Evolutionary conservation across 2,888 invertebrate species (phyloP).

Genomic region (Drosophila ezoana): DNA sequence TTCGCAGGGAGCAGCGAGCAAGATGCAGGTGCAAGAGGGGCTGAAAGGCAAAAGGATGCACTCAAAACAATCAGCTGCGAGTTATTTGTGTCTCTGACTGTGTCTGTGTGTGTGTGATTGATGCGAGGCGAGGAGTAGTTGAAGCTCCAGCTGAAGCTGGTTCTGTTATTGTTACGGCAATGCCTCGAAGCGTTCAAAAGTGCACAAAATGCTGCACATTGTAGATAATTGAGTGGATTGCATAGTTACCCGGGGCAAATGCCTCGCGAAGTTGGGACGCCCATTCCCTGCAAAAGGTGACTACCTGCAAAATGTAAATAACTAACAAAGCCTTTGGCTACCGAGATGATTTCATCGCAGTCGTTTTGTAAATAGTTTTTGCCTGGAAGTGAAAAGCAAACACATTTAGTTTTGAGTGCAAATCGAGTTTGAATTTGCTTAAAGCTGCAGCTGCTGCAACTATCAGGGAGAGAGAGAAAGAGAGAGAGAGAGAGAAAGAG

Average conservation of each 20-base stretch:
- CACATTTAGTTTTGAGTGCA: constrained; percentile 76
- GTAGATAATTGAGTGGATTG: constrained; percentile 61
- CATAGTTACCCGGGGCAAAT: constrained; percentile 33
- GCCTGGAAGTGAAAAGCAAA: constrained; percentile 72
- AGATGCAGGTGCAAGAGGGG: not conserved
- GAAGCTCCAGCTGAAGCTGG: constrained; percentile 14
- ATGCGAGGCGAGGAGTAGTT: constrained; percentile 34
- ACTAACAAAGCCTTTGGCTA: constrained; percentile 60
- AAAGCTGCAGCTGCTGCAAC: constrained; percentile 51
- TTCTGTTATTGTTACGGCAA: constrained; percentile 34
- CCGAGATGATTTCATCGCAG: constrained; percentile 16
- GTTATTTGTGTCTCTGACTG: constrained; percentile 41
- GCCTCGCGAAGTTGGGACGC: not conserved
- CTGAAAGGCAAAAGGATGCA: constrained; percentile 13
- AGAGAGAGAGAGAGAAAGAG: not conserved
- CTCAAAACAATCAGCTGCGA: constrained; percentile 60
- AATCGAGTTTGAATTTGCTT: constrained; percentile 75
- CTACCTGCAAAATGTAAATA: constrained; percentile 62
- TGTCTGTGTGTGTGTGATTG: constrained; percentile 37
- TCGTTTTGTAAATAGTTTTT: constrained; percentile 68
- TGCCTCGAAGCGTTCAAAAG: constrained; percentile 50
- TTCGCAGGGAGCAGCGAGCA: constrained; percentile 20
- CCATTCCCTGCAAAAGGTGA: not conserved
- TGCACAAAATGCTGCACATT: constrained; percentile 64
- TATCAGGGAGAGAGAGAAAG: constrained; percentile 2